Conservation (phyloP, 2,888 invertebrate species). For the Oscheius sp. region DNA sequence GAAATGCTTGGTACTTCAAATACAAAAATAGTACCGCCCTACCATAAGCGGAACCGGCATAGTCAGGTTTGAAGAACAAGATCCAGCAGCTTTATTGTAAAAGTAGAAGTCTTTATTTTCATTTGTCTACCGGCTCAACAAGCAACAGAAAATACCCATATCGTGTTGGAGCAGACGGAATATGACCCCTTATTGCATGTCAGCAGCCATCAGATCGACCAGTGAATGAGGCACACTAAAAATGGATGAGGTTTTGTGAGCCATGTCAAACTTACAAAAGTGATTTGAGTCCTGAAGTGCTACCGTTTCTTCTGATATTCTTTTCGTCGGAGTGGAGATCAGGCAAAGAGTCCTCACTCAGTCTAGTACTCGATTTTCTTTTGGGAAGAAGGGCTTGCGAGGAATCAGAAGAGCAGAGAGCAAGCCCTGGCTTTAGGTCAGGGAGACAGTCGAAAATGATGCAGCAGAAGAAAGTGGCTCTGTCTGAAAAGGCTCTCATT, state of each 20-base stretch:
- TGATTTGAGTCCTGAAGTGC: constrained; percentile 60
- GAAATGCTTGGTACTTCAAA: no score
- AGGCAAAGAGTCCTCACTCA: constrained; percentile 66
- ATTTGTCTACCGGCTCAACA: background rate
- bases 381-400: constrained; percentile 63
- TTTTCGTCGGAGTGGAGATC: constrained; percentile 72
- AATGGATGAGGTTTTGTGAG: background rate
- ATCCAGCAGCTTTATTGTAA: no score
- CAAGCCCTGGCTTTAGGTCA: constrained; percentile 61
- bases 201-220: constrained; percentile 51
- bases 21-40: no score
- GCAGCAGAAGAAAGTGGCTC: constrained; percentile 57
- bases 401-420: constrained; percentile 63
- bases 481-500: constrained; percentile 50
- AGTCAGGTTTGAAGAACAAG: no score
- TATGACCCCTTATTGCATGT: constrained; percentile 42
- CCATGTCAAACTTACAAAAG: constrained; percentile 54
- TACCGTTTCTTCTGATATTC: constrained; percentile 67
- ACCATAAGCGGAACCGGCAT: no score
- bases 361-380: constrained; percentile 47
- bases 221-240: constrained; percentile 54
- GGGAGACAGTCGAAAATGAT: constrained; percentile 70
- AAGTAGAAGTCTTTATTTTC: background rate
- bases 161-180: constrained; percentile 20
- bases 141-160: constrained; percentile 29